Evolutionary conservation across 2,797 vertebrate genomes (phyloP).

Genomic region (Haliaeetus vocifer): DNA sequence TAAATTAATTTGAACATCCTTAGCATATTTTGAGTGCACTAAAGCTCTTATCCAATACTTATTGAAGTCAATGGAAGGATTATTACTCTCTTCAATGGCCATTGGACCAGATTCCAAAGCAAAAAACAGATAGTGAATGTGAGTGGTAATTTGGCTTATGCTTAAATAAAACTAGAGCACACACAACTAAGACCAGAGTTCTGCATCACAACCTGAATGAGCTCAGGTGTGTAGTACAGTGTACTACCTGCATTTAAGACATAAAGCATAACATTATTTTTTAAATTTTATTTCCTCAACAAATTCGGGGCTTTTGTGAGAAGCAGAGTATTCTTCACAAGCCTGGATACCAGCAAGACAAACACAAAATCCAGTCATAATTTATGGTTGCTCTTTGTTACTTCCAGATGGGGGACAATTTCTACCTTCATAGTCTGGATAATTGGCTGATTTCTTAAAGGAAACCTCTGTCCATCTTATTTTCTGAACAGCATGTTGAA

Average conservation of each 20-base stretch:
- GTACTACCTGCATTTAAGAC: background rate
- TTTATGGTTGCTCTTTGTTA: conserved; percentile 44
- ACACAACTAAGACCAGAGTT: background rate
- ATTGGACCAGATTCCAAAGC: background rate
- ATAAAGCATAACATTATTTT: background rate
- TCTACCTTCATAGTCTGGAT: conserved; percentile 23
- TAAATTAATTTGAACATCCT: conserved; percentile 3
- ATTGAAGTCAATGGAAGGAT: background rate
- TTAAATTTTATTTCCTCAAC: background rate
- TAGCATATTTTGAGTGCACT: background rate
- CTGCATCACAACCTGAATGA: background rate
- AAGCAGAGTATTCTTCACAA: background rate
- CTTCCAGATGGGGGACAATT: conserved; percentile 42
- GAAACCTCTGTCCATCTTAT: conserved; percentile 1
- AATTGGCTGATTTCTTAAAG: conserved; percentile 59
- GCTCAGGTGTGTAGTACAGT: background rate
- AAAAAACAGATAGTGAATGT: background rate
- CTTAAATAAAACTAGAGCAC: background rate
- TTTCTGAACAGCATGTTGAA: conserved; percentile 56
- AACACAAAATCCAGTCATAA: conserved; percentile 35
- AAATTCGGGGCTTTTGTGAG: background rate
- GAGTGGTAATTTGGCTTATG: background rate
- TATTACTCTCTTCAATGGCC: background rate
- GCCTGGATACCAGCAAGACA: background rate
- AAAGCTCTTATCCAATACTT: background rate